Evolutionary conservation across 2,888 invertebrate genomes (phyloP).

Genomic region (Chrysolina americana): DNA sequence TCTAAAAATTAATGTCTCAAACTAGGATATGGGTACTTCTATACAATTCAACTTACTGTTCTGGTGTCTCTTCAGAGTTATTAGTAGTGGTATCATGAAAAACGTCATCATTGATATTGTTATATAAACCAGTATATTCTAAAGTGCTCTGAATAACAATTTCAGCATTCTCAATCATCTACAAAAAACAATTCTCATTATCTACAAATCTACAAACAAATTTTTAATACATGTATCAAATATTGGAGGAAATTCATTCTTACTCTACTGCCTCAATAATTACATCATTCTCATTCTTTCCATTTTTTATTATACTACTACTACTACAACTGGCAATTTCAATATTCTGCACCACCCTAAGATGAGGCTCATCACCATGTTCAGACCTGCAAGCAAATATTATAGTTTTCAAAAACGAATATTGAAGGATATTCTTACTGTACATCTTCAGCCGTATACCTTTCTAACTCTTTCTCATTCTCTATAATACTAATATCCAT

Average conservation of each 20-base stretch:
- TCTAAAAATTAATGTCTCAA: neutral
- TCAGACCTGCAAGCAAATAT: neutral
- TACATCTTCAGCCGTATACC: neutral
- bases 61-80: neutral
- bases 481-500: neutral
- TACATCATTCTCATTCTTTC: neutral
- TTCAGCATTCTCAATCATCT: slow-evolving; percentile 13
- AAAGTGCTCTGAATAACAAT: neutral
- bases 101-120: neutral
- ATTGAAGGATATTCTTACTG: neutral
- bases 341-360: neutral
- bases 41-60: neutral
- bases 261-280: neutral
- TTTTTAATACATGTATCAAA: neutral
- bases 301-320: neutral
- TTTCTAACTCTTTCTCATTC: neutral
- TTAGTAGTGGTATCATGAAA: neutral
- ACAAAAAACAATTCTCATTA: neutral
- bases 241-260: neutral
- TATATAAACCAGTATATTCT: neutral
- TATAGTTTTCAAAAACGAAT: neutral
- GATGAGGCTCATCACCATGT: neutral
- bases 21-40: neutral
- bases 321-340: neutral
- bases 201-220: neutral